phyloP scores from a whole-genome alignment of 2,797 vertebrate genomes.

The Lutra lutra region DNA sequence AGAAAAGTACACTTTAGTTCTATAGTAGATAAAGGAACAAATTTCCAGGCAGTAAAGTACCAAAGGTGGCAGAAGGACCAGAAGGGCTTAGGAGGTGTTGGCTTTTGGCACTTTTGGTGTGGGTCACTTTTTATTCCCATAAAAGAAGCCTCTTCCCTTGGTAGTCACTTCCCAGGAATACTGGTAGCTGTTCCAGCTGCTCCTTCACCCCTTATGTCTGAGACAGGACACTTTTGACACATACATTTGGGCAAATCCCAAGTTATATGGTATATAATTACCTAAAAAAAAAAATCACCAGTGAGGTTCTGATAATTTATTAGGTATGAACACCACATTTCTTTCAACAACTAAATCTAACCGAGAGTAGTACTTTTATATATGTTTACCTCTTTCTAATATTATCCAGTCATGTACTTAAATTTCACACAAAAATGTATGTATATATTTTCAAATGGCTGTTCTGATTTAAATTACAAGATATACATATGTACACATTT shows the following conservation, averaged over 20 bases:
- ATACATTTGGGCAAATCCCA: not conserved
- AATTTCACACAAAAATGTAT: constrained; percentile 62
- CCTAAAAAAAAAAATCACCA: not conserved
- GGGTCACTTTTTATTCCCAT: constrained; percentile 16
- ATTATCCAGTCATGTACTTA: constrained; percentile 34
- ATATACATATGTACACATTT: constrained; percentile 78
- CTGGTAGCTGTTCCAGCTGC: not conserved
- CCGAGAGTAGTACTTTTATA: not conserved
- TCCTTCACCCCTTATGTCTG: not conserved
- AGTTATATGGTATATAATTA: not conserved
- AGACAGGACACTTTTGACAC: not conserved
- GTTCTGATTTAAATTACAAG: constrained; percentile 72
- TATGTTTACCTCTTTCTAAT: not conserved
- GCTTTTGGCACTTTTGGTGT: not conserved
- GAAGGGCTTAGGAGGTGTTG: not conserved
- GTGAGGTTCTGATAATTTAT: not conserved
- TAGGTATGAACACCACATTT: not conserved
- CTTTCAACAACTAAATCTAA: constrained; percentile 47
- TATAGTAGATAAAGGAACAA: not conserved
- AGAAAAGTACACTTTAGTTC: constrained; percentile 5
- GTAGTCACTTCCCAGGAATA: not conserved
- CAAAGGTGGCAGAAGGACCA: not conserved
- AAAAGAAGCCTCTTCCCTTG: not conserved
- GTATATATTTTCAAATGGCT: constrained; percentile 37
- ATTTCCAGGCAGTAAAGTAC: not conserved